These are phyloP conservation scores for Craseonycteris thonglongyai DNA, from an alignment of 2,113 vertebrate species.

Conservation along the genomic window DNA sequence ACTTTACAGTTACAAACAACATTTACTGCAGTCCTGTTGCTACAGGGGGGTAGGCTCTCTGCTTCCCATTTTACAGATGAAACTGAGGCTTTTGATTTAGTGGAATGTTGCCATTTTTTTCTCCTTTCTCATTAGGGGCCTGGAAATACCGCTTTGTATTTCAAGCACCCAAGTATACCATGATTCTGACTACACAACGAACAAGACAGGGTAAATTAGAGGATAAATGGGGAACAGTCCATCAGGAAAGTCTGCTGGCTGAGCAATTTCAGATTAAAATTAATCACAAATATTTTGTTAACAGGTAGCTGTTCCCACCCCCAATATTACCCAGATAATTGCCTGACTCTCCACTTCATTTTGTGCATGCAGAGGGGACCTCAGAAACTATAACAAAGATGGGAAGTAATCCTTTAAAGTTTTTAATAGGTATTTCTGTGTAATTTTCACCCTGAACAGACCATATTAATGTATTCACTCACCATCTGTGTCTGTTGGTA, in stretches of 20 bases:
- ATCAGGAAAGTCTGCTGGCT: background rate
- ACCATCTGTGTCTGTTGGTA: slow-evolving; percentile 58
- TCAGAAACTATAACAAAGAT: slow-evolving; percentile 48
- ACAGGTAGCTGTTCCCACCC: background rate
- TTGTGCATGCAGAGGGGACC: background rate
- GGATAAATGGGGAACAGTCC: background rate
- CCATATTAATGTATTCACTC: slow-evolving; percentile 46
- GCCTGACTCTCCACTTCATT: background rate
- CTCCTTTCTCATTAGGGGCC: background rate
- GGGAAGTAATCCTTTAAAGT: slow-evolving; percentile 35
- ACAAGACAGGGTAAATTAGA: background rate
- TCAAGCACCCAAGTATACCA: background rate
- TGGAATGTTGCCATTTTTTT: background rate
- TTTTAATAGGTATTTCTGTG: slow-evolving; percentile 51
- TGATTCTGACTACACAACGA: background rate
- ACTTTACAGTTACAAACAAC: no score
- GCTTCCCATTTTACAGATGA: background rate
- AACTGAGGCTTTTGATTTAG: background rate
- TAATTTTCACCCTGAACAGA: slow-evolving; percentile 44
- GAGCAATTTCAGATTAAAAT: background rate
- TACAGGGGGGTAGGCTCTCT: accelerated
- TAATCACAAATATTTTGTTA: background rate
- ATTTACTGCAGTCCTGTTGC: background rate
- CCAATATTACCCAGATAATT: background rate
- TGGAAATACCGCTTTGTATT: background rate